These are phyloP conservation scores for Ypsolopha sequella DNA, from an alignment of 2,888 invertebrate genomes.

Conservation along the genomic window DNA sequence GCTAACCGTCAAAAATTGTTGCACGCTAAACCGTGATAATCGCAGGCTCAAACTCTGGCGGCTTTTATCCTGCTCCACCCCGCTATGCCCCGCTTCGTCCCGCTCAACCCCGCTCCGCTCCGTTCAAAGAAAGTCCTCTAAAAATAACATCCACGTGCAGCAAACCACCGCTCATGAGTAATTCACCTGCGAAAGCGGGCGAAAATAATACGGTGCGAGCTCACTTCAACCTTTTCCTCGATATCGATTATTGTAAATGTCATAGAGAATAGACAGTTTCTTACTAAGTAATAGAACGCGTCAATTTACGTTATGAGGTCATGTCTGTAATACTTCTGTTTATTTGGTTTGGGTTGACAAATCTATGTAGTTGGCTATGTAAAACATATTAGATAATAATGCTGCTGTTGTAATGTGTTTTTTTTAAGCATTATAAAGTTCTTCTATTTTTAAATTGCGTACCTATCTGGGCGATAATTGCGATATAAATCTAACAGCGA, in stretches of 20 bases:
- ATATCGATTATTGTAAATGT: neutral
- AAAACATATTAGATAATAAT: too few relatives aligned
- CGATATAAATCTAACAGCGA: neutral
- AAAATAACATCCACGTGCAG: constrained; percentile 3
- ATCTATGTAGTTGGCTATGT: too few relatives aligned
- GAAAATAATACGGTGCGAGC: constrained; percentile 2
- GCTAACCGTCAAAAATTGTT: constrained; percentile 4
- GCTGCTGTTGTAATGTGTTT: too few relatives aligned
- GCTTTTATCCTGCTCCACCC: neutral
- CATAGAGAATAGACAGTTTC: too few relatives aligned
- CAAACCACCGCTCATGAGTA: constrained; percentile 1
- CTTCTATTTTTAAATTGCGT: too few relatives aligned
- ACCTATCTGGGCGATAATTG: too few relatives aligned
- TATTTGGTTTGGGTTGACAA: too few relatives aligned
- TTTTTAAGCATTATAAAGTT: too few relatives aligned
- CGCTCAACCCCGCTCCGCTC: neutral
- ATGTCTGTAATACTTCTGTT: too few relatives aligned
- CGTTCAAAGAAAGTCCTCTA: constrained; percentile 3
- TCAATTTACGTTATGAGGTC: too few relatives aligned
- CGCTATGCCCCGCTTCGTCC: neutral
- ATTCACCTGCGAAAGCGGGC: constrained; percentile 3
- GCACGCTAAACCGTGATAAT: constrained; percentile 2
- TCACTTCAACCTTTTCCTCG: neutral
- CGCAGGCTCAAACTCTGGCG: neutral
- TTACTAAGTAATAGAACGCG: too few relatives aligned